These are phyloP conservation scores for Volucella bombylans DNA, from an alignment of 2,888 invertebrate species.

Conservation along the genomic window DNA sequence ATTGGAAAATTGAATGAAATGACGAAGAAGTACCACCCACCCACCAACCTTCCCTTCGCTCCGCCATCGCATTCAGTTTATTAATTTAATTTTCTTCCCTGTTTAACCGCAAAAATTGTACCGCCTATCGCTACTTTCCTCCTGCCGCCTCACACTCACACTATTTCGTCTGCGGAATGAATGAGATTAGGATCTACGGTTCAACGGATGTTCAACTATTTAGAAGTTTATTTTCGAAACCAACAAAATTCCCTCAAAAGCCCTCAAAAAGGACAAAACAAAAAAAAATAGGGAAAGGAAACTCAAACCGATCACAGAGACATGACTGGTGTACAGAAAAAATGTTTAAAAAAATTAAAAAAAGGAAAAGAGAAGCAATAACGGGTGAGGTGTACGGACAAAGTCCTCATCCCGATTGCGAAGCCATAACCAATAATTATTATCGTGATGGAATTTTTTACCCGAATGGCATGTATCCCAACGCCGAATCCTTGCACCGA, in stretches of 20 bases:
- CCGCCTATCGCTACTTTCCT: background rate
- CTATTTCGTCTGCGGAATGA: background rate
- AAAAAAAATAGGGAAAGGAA: slow-evolving; percentile 27
- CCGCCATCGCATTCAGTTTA: slow-evolving; percentile 47
- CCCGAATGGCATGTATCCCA: slow-evolving; percentile 19
- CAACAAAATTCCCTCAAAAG: slow-evolving; percentile 22
- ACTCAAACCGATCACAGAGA: slow-evolving; percentile 34
- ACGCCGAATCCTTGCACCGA: slow-evolving; percentile 2
- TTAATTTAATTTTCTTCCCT: slow-evolving; percentile 60
- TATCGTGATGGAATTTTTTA: slow-evolving; percentile 68
- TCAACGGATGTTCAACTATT: slow-evolving; percentile 67
- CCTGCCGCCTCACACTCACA: background rate
- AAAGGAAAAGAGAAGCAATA: slow-evolving; percentile 31
- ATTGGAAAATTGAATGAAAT: slow-evolving; percentile 44
- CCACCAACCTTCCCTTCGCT: background rate
- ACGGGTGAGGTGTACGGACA: slow-evolving; percentile 30
- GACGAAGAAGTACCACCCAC: slow-evolving; percentile 20
- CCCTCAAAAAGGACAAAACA: background rate
- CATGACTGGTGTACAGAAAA: slow-evolving; percentile 34
- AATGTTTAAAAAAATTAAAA: slow-evolving; percentile 3
- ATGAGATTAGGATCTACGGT: slow-evolving; percentile 50
- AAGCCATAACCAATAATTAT: slow-evolving; percentile 66
- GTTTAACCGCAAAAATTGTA: slow-evolving; percentile 56
- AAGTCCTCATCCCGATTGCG: slow-evolving; percentile 21
- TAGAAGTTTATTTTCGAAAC: slow-evolving; percentile 59